These are phyloP conservation scores for Paracentrotus lividus DNA, from an alignment of 53 echinoderm and acorn worm genomes.

Conservation along the genomic window DNA sequence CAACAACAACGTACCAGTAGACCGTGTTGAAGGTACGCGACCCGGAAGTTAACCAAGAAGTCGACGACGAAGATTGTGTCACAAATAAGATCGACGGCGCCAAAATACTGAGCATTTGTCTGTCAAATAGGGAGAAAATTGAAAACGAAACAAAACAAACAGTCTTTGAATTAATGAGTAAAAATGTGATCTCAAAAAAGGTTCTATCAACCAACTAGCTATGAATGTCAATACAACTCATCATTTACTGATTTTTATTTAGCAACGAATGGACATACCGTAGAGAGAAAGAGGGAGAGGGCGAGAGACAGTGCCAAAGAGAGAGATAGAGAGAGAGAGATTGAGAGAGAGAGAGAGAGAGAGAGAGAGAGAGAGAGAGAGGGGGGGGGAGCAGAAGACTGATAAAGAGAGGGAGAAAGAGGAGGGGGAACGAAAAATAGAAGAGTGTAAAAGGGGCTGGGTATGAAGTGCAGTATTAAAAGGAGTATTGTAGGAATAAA, in stretches of 20 bases:
- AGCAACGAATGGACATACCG: too few relatives aligned
- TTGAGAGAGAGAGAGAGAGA: not conserved
- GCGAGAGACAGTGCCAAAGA: not conserved
- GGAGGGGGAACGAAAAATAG: too few relatives aligned
- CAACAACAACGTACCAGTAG: slow-evolving; percentile 88
- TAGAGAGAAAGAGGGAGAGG: too few relatives aligned
- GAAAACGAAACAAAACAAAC: not conserved
- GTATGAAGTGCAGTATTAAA: too few relatives aligned
- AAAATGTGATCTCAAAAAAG: not conserved
- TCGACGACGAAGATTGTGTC: slow-evolving; percentile 88
- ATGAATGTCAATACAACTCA: too few relatives aligned
- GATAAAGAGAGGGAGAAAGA: not conserved
- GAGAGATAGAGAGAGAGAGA: not conserved
- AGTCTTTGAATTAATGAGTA: not conserved
- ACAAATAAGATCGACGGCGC: slow-evolving; percentile 84
- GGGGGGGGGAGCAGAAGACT: not conserved
- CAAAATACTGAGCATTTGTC: slow-evolving; percentile 72
- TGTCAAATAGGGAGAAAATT: not conserved
- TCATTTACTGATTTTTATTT: too few relatives aligned
- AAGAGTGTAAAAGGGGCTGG: too few relatives aligned
- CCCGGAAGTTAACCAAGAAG: slow-evolving; percentile 85
- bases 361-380: not conserved
- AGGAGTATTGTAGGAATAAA: not conserved
- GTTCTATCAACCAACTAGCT: not conserved
- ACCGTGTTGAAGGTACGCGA: slow-evolving; percentile 92